Percentiles rank a stretch among this genome's conserved stretches.
phyloP scores from a whole-genome alignment of 1,140 invertebrate genomes.

The Mizuhopecten yessoensis region DNA sequence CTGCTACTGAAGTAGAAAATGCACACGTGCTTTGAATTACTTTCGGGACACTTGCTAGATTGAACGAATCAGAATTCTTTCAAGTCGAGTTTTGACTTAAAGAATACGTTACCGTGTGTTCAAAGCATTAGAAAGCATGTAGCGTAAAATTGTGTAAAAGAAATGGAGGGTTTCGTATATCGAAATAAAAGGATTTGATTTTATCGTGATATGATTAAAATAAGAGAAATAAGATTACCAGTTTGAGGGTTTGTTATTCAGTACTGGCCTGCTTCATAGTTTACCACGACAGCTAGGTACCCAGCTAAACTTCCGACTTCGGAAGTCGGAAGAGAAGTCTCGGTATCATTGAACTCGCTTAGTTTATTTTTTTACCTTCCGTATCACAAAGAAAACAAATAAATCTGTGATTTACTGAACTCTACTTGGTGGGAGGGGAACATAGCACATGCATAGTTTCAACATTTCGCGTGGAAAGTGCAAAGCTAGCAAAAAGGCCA shows the following conservation, averaged over 20 bases:
- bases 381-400: not conserved
- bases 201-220: not conserved
- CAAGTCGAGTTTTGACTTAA: not conserved
- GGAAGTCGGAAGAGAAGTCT: no score
- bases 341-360: not conserved
- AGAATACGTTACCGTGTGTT: not conserved
- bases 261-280: no score
- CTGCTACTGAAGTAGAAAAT: not conserved
- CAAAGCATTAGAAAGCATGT: not conserved
- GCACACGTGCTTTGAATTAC: conserved; percentile 37
- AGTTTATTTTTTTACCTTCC: not conserved
- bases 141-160: conserved; percentile 16
- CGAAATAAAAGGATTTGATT: not conserved
- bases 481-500: not conserved
- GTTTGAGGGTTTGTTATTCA: no score
- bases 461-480: not conserved
- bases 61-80: conserved; percentile 23
- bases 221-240: not conserved
- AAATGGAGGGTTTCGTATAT: conserved; percentile 13
- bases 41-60: conserved; percentile 10
- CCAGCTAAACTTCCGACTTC: no score
- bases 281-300: no score
- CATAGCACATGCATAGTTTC: not conserved
- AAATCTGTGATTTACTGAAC: not conserved
- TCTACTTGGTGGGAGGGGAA: not conserved